Percentiles rank a stretch among this genome's conserved stretches.
Conservation (phyloP, 2,888 invertebrate species). For the Apamea anceps region DNA sequence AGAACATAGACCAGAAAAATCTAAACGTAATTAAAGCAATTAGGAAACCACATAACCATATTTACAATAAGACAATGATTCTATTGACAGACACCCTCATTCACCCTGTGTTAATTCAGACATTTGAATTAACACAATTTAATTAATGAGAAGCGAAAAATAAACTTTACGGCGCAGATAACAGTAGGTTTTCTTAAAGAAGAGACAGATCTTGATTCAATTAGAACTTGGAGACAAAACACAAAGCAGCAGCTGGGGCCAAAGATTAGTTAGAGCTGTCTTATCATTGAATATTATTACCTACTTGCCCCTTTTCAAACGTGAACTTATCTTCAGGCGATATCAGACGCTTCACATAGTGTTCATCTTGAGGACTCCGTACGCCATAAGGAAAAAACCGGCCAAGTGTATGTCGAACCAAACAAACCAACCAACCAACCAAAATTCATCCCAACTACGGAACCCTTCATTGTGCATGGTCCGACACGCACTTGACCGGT, state of each 20-base stretch:
- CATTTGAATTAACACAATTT: slow-evolving; percentile 73
- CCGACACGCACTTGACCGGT: background rate
- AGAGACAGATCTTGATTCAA: slow-evolving; percentile 74
- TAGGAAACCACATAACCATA: slow-evolving; percentile 20
- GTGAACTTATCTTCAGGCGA: background rate
- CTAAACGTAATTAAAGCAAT: slow-evolving; percentile 34
- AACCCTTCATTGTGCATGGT: background rate
- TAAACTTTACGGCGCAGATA: slow-evolving; percentile 72
- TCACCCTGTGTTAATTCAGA: too few species aligned
- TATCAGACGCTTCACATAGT: background rate
- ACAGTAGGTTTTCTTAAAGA: slow-evolving; percentile 73
- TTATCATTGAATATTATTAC: background rate
- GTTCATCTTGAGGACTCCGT: too few species aligned
- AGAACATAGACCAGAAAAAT: background rate
- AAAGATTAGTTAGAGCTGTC: slow-evolving; percentile 57
- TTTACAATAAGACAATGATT: slow-evolving; percentile 36
- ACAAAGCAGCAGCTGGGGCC: slow-evolving; percentile 64
- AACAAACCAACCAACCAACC: too few species aligned
- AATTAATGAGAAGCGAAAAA: slow-evolving; percentile 73
- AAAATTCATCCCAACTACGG: background rate
- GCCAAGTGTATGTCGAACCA: too few species aligned
- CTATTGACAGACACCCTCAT: slow-evolving; percentile 52
- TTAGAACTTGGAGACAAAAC: slow-evolving; percentile 73
- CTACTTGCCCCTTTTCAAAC: slow-evolving; percentile 13
- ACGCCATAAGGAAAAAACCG: too few species aligned